A percentile compares a stretch with the other conserved stretches of the same genome.
phyloP scores from a whole-genome alignment of 2,113 vertebrate species.

The Hippoglossus stenolepis region DNA sequence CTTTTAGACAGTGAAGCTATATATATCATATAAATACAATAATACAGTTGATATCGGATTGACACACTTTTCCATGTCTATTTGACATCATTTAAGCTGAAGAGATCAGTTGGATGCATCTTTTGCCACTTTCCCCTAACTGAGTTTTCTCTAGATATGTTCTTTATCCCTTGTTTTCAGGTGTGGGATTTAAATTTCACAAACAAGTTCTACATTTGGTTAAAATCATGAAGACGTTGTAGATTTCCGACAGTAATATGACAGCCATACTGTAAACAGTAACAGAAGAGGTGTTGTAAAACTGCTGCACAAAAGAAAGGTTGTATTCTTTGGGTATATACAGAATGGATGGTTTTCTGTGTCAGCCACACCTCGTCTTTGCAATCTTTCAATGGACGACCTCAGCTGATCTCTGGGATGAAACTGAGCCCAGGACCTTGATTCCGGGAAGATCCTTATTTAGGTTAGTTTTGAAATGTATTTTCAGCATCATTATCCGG shows the following conservation, averaged over 20 bases:
- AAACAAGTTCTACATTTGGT: too few relatives aligned
- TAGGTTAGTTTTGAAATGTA: slow-evolving; percentile 12
- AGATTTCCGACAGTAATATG: not conserved
- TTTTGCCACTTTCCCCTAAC: not conserved
- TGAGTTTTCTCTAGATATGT: not conserved
- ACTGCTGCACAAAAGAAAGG: not conserved
- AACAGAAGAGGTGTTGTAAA: not conserved
- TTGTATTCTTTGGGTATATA: not conserved
- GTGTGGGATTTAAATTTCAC: too few relatives aligned
- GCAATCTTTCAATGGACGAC: not conserved
- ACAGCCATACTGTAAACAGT: not conserved
- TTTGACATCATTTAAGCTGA: not conserved
- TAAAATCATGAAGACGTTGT: too few relatives aligned
- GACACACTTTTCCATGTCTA: not conserved
- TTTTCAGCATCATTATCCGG: slow-evolving; percentile 27
- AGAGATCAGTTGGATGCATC: not conserved
- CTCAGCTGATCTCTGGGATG: not conserved
- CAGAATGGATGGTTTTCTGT: not conserved
- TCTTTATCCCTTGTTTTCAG: not conserved
- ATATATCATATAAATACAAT: not conserved
- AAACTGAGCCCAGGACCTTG: not conserved
- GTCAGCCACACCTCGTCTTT: slow-evolving; percentile 11
- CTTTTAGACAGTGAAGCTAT: not conserved
- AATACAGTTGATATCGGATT: not conserved
- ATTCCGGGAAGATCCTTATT: slow-evolving; percentile 1